Percentiles rank a stretch among this genome's conserved stretches.
Evolutionary conservation across 2,888 invertebrate species (phyloP).

Genomic region (Parnassius smintheus): DNA sequence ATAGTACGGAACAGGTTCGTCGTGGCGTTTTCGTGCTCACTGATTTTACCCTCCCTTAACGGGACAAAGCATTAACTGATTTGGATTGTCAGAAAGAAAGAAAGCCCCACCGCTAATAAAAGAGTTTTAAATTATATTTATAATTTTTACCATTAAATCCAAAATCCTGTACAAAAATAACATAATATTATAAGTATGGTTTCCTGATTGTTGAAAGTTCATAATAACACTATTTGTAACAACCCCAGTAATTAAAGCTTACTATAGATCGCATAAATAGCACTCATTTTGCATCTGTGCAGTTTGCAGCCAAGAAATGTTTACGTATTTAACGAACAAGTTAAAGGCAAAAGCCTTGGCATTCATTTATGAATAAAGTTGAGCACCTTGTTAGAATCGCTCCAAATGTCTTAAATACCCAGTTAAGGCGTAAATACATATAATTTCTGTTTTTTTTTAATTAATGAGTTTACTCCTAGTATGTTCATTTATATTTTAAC

Average conservation of each 20-base stretch:
- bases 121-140: too few species aligned
- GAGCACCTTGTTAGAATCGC: constrained; percentile 68
- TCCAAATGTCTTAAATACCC: constrained; percentile 65
- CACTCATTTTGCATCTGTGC: constrained; percentile 45
- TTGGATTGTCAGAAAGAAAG: too few species aligned
- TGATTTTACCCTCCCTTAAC: too few species aligned
- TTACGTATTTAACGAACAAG: constrained; percentile 65
- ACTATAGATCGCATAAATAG: constrained; percentile 58
- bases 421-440: constrained; percentile 45
- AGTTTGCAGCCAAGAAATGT: constrained; percentile 50
- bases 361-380: constrained; percentile 62
- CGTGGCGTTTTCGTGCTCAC: too few species aligned
- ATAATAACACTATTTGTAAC: constrained; percentile 29
- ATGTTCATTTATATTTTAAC: constrained; percentile 10
- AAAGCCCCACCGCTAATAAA: neutral
- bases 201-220: constrained; percentile 24
- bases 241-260: constrained; percentile 52
- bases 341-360: constrained; percentile 54
- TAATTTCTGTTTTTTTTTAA: constrained; percentile 47
- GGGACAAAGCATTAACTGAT: too few species aligned
- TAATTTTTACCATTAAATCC: too few species aligned
- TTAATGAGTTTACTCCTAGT: constrained; percentile 41
- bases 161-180: neutral
- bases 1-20: too few species aligned
- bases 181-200: constrained; percentile 11